A percentile compares a stretch with the other conserved stretches of the same genome.
phyloP scores from a whole-genome alignment of 2,797 vertebrate genomes.

The Fundulus diaphanus region DNA sequence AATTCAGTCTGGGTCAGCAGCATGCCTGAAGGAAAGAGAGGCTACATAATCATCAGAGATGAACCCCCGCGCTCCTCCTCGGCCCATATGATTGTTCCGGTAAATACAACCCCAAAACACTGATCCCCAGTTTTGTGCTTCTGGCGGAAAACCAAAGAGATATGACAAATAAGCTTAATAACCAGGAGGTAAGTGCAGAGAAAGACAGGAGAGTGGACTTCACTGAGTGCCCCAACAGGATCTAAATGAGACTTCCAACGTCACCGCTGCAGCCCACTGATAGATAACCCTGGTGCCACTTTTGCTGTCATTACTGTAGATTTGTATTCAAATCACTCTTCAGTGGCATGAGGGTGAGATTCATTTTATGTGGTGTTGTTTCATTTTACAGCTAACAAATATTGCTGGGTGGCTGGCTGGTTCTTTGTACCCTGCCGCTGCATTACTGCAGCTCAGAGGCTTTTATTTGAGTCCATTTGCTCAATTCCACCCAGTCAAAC shows the following conservation, averaged over 20 bases:
- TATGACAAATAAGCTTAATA: constrained; percentile 53
- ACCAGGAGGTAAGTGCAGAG: constrained; percentile 21
- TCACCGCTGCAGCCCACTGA: constrained; percentile 23
- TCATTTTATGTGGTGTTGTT: constrained; percentile 54
- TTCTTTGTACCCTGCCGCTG: constrained; percentile 3
- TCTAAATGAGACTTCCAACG: constrained; percentile 26
- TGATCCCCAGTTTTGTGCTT: constrained; percentile 43
- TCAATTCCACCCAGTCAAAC: constrained; percentile 50
- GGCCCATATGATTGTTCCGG: constrained; percentile 28
- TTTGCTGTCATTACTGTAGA: constrained; percentile 39
- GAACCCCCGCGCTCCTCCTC: constrained; percentile 14
- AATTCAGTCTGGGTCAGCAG: constrained; percentile 45
- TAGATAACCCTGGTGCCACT: constrained; percentile 7
- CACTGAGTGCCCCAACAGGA: constrained; percentile 10
- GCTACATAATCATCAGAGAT: constrained; percentile 44
- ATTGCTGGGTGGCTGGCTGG: constrained; percentile 4
- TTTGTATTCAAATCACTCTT: constrained; percentile 60
- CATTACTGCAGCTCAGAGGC: constrained; percentile 44
- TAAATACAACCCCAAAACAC: constrained; percentile 39
- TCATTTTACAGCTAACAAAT: constrained; percentile 48
- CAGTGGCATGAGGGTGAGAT: constrained; percentile 39
- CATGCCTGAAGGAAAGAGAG: constrained; percentile 26
- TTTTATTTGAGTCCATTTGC: constrained; percentile 54
- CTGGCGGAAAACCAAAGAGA: constrained; percentile 48
- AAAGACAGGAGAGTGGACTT: constrained; percentile 24